Conservation (phyloP, 2,113 vertebrate species). For the Psettodes erumei region DNA sequence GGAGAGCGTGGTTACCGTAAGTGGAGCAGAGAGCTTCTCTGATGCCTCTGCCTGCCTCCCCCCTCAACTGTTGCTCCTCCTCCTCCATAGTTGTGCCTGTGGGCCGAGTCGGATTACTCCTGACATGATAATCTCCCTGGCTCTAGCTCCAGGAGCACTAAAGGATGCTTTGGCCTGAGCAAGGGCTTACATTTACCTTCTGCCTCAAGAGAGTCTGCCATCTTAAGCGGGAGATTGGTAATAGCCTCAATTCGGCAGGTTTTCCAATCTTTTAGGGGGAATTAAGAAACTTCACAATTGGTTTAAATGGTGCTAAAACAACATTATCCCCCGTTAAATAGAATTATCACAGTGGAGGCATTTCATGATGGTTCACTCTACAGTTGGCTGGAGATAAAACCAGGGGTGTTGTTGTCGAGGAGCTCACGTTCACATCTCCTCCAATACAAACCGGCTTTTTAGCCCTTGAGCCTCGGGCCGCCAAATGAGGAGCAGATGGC, state of each 20-base stretch:
- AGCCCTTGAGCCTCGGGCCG: slow-evolving; percentile 58
- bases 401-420: slow-evolving; percentile 63
- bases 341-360: slow-evolving; percentile 66
- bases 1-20: slow-evolving; percentile 71
- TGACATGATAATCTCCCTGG: slow-evolving; percentile 82
- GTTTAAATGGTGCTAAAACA: slow-evolving; percentile 66
- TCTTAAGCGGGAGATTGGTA: slow-evolving; percentile 62
- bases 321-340: slow-evolving; percentile 42
- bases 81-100: slow-evolving; percentile 77
- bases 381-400: slow-evolving; percentile 65
- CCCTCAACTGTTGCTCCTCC: slow-evolving; percentile 77
- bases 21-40: slow-evolving; percentile 70
- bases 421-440: slow-evolving; percentile 61
- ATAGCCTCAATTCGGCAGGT: slow-evolving; percentile 62
- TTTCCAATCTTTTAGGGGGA: slow-evolving; percentile 71
- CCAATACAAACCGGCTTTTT: slow-evolving; percentile 63
- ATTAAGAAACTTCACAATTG: slow-evolving; percentile 69
- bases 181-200: slow-evolving; percentile 78
- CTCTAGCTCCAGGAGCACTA: slow-evolving; percentile 74
- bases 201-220: slow-evolving; percentile 64
- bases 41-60: slow-evolving; percentile 72
- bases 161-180: slow-evolving; percentile 80
- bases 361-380: slow-evolving; percentile 56
- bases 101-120: slow-evolving; percentile 84
- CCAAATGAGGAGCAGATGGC: slow-evolving; percentile 83